Base-by-base conservation (phyloP, 2,888 invertebrate genomes). In the Limnephilus rhombicus region DNA sequence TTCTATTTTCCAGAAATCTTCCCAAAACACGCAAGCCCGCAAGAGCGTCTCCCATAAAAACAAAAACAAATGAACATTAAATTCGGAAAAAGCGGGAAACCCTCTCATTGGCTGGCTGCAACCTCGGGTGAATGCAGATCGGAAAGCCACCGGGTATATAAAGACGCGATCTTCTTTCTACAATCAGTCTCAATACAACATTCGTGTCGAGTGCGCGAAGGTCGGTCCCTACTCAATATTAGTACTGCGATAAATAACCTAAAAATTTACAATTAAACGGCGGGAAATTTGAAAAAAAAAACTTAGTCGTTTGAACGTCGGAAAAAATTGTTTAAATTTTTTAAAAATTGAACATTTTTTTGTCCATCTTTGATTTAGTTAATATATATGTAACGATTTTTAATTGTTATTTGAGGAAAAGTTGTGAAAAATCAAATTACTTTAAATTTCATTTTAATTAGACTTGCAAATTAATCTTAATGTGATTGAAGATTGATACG, bases 41-140 rank as follows among this genome's bases (percentile, higher is more conserved):
- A 49, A n/a, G 24, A 68, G n/a, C 18, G 9, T n/a, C 18, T 53
- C 24, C 68, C 9, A 68, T 68, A 68, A 68, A 68, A 68, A 68
- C 68, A 1, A 68, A 24, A 68, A n/a, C 24, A 68, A 68, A 68
- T 68, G 24, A 68, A 68, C 68, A 68, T n/a, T 7, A 68, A 68
- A 68, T 68, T 68, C 2, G 68, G 24, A 86, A 86, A 86, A 49
- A 86, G 86, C 86, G 86, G 86, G 86, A 86, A 86, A 18, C 15
- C 24, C 86, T 49, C 45, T 29, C 49, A 86, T 86, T 86, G 86
- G 86, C 13, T 15, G 29, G 3, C 5, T 13, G 5, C 86, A 86
- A 45, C 86, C 86, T 86, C 86, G 86, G 86, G 86, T 86, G 86
- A 86, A 49, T 86, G 86, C 86, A 45, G 49, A 45, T 83, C 86